Percentiles rank a stretch among this genome's conserved stretches.
phyloP scores from a whole-genome alignment of 2,888 invertebrate genomes.

The Pseudeuparius sepicola region DNA sequence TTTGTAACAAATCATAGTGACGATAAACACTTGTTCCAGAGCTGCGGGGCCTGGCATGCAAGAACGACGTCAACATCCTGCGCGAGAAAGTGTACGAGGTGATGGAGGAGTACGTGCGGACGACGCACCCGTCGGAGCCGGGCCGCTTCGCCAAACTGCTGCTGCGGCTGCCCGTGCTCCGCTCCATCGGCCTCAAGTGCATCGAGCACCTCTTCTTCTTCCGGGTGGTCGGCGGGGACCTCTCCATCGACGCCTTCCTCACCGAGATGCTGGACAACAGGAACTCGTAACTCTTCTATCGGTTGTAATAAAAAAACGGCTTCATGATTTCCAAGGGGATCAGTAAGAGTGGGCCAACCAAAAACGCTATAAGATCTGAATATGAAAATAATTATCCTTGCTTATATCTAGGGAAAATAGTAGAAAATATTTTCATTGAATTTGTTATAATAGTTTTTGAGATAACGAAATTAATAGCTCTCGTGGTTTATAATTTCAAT shows the following conservation, averaged over 20 bases:
- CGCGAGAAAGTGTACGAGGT: slow-evolving; percentile 94
- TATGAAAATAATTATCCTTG: too few relatives aligned
- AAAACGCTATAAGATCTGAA: too few relatives aligned
- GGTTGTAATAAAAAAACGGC: too few relatives aligned
- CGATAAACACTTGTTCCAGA: slow-evolving; percentile 36
- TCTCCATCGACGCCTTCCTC: slow-evolving; percentile 75
- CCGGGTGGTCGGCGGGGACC: slow-evolving; percentile 81
- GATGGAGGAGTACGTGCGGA: slow-evolving; percentile 88
- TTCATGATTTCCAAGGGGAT: too few relatives aligned
- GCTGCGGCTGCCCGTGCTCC: slow-evolving; percentile 76
- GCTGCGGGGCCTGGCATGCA: slow-evolving; percentile 78
- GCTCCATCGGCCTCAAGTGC: too few relatives aligned
- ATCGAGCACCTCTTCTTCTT: slow-evolving; percentile 92
- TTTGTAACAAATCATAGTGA: too few relatives aligned
- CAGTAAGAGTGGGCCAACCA: too few relatives aligned
- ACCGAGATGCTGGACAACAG: slow-evolving; percentile 68
- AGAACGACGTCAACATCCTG: slow-evolving; percentile 71
- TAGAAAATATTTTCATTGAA: too few relatives aligned
- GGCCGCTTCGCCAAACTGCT: slow-evolving; percentile 93
- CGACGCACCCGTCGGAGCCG: slow-evolving; percentile 80
- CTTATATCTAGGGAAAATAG: too few relatives aligned
- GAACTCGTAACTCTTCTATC: slow-evolving; percentile 18
- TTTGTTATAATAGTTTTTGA: too few relatives aligned
- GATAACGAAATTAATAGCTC: too few relatives aligned
- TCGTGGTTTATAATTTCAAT: too few relatives aligned